Conservation (phyloP, 2,113 vertebrate species). For the Gopherus evgoodei region DNA sequence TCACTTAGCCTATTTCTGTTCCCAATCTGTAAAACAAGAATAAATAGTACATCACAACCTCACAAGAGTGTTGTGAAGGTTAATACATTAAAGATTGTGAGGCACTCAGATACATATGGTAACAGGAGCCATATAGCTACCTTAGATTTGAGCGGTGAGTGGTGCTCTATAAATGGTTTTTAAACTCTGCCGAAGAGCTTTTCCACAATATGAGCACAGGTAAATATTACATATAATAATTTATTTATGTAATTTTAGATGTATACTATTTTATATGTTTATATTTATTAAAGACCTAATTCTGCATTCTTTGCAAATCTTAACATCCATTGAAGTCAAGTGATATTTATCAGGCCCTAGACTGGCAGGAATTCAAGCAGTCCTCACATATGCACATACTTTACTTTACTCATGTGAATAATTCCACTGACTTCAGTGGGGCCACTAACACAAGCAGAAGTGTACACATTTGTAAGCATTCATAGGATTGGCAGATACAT, state of each 20-base stretch:
- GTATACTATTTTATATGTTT: not conserved
- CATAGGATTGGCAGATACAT: not conserved
- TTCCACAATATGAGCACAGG: not conserved
- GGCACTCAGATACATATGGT: too few species aligned
- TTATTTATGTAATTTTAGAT: not conserved
- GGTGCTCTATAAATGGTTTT: not conserved
- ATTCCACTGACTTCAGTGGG: not conserved
- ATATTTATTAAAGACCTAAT: not conserved
- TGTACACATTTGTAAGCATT: not conserved
- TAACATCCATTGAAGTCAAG: not conserved
- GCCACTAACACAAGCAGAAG: not conserved
- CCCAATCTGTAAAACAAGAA: too few species aligned
- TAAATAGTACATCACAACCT: too few species aligned
- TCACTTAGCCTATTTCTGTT: too few species aligned
- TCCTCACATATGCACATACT: not conserved
- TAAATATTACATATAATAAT: fast-evolving
- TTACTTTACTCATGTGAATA: fast-evolving
- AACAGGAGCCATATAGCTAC: too few species aligned
- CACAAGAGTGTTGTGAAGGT: too few species aligned
- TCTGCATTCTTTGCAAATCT: not conserved
- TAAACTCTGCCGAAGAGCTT: not conserved
- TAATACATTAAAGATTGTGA: too few species aligned
- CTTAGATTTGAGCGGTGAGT: not conserved
- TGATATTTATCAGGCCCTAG: not conserved
- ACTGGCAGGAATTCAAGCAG: not conserved